Evolutionary conservation across 2,797 vertebrate genomes (phyloP).

Genomic region (Chaetophractus vellerosus): DNA sequence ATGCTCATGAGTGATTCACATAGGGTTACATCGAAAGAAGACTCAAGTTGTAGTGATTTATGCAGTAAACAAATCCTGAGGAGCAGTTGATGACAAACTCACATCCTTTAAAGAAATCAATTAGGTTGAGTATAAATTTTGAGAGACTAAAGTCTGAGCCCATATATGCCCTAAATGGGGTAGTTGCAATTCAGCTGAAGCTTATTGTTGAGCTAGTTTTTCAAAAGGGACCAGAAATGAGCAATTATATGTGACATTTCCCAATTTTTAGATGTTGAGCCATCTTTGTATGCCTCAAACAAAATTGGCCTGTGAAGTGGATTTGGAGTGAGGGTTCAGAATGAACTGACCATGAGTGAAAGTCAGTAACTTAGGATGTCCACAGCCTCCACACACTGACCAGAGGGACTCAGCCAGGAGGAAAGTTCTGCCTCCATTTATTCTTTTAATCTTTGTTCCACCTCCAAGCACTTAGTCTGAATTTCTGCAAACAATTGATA

Average conservation of each 20-base stretch:
- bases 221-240: not conserved
- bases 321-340: not conserved
- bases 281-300: not conserved
- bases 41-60: not conserved
- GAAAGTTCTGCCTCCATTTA: not conserved
- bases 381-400: not conserved
- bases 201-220: not conserved
- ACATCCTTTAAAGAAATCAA: not conserved
- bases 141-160: not conserved
- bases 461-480: not conserved
- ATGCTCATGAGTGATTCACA: not conserved
- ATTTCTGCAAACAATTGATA: not conserved
- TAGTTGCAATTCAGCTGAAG: not conserved
- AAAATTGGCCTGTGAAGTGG: not conserved
- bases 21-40: not conserved
- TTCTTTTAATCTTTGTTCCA: constrained; percentile 5
- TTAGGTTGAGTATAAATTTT: not conserved
- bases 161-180: not conserved
- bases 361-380: not conserved
- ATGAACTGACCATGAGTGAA: not conserved
- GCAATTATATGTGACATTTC: not conserved
- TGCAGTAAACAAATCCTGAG: constrained; percentile 8
- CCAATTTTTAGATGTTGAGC: not conserved
- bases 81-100: not conserved
- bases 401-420: not conserved